These are phyloP conservation scores for Sylvilagus floridanus DNA, from an alignment of 2,797 vertebrate species.

Conservation along the genomic window DNA sequence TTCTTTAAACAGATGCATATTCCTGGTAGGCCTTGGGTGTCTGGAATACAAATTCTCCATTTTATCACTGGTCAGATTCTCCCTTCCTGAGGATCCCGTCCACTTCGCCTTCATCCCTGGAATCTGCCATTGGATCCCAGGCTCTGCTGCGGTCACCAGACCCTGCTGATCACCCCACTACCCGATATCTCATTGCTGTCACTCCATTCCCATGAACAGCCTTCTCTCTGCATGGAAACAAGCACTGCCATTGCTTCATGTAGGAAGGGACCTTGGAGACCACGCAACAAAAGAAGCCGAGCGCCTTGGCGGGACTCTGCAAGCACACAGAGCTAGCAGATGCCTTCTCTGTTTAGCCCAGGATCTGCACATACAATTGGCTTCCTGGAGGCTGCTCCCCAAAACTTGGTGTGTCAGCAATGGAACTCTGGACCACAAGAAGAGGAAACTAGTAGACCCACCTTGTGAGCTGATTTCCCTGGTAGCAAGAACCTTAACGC, in stretches of 20 bases:
- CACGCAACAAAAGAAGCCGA: neutral
- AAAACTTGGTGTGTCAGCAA: neutral
- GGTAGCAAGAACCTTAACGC: neutral
- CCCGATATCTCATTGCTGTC: neutral
- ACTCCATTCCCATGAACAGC: neutral
- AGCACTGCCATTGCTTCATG: neutral
- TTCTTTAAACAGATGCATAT: slow-evolving; percentile 52
- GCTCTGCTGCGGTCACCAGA: neutral
- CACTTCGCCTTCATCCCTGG: neutral
- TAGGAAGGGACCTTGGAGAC: neutral
- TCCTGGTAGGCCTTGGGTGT: neutral
- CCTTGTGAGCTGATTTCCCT: neutral
- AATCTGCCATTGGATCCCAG: neutral
- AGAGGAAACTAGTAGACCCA: neutral
- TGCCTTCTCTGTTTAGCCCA: neutral
- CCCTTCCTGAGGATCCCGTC: neutral
- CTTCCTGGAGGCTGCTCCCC: neutral
- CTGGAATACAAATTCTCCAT: neutral
- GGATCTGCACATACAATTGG: neutral
- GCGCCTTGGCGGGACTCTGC: neutral
- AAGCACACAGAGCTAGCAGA: neutral
- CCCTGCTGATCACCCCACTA: neutral
- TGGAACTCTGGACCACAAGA: neutral
- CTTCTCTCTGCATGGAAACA: neutral
- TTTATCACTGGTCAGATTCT: neutral